Evolutionary conservation across 2,888 invertebrate genomes (phyloP), one percentile per base, ranked within the genome.

Genomic region (Lasioglossum oenotherae): DNA sequence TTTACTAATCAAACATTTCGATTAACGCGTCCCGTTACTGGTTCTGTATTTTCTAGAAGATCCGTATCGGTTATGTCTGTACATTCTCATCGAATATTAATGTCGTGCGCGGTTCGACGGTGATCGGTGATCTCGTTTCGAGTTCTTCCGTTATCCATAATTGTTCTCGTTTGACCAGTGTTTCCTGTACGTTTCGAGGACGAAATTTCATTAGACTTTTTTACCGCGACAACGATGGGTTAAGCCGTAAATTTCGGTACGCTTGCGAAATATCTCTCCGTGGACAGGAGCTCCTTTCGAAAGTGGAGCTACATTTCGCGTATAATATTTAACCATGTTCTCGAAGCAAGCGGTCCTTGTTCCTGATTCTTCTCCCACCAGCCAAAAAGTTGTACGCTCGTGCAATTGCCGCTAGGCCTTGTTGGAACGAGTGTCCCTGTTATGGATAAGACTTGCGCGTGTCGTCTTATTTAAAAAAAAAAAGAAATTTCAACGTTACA

Each of bases 1-100:
- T 49, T 87, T 72, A 87, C 87, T 91, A 86, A 90, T 81, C 84
- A 89, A 86, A 90, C 78, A 84, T 80, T 60, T 72, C 46, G 67
- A 84, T 89, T 90, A 89, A 89, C 87, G 79, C 69, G 78, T 81
- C 57, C 38, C 38, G 78, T 38, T 74, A 84, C 31, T 72, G 75
- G 78, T 64, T 72, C 80, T 41, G 57, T 60, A 77, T 79, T 84
- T 75, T 78, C 72, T 38, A 71, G 73, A 69, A 80, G 81, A 81
- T 80, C 41, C 75, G 38, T 67, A 82, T 46, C 46, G 53, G 74
- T 74, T 35, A 72, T 27, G 16, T 27, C 10, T 0, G 38, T 23
- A 10, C 38, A 53, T 16, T 73, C 31, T 60, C 78, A 16, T 78
- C 53, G 77, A 44, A 44, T 60, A 49, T 80, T 60, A 35, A 46